Conservation (phyloP, 1,140 invertebrate genomes). For the Calliphora vicina region DNA sequence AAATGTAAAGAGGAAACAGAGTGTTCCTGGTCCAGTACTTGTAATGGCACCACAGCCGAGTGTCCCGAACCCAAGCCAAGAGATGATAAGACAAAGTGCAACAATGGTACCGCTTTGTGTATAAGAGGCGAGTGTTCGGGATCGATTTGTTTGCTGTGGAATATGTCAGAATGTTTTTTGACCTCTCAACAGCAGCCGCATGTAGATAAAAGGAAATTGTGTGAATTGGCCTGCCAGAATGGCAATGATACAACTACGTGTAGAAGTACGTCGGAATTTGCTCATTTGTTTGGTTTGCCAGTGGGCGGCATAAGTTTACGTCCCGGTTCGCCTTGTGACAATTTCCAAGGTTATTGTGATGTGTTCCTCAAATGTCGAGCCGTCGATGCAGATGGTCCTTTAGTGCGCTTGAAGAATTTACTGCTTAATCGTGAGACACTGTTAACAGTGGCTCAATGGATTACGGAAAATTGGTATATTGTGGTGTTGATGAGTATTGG, state of each 20-base stretch:
- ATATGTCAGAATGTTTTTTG: constrained; percentile 95
- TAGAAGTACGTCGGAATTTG: constrained; percentile 86
- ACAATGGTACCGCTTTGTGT: constrained; percentile 87
- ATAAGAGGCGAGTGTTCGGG: constrained; percentile 92
- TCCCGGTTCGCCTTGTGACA: constrained; percentile 96
- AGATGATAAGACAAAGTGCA: constrained; percentile 84
- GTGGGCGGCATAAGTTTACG: constrained; percentile 86
- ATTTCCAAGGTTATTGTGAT: constrained; percentile 98
- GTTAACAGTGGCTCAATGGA: constrained; percentile 84
- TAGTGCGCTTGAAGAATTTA: constrained; percentile 95
- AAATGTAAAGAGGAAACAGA: constrained; percentile 87
- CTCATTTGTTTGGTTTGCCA: constrained; percentile 76
- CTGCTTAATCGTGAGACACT: constrained; percentile 93
- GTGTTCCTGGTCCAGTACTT: constrained; percentile 85
- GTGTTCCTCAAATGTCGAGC: constrained; percentile 97
- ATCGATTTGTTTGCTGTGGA: constrained; percentile 94
- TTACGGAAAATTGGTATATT: constrained; percentile 96
- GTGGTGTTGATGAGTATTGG: constrained; percentile 90
- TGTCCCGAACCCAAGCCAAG: constrained; percentile 84
- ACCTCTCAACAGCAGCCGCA: constrained; percentile 84
- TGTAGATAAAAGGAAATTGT: constrained; percentile 82
- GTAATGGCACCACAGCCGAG: constrained; percentile 83
- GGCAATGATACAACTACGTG: constrained; percentile 80
- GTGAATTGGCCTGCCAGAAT: constrained; percentile 95
- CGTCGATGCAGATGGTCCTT: constrained; percentile 97